Evolutionary conservation across 2,113 vertebrate genomes (phyloP).

Genomic region (Xiphorhynchus elegans): DNA sequence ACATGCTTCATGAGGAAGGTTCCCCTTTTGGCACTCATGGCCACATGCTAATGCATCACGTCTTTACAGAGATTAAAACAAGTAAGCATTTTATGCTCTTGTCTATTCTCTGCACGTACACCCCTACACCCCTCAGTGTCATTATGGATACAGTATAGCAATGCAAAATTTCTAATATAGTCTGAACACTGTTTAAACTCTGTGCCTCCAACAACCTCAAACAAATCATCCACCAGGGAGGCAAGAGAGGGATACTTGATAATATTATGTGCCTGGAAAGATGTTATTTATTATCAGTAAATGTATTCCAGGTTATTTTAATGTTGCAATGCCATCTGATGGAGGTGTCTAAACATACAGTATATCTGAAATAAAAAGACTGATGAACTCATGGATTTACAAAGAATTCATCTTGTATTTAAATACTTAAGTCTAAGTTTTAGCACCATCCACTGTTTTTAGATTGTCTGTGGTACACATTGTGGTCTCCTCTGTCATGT

Average conservation of each 20-base stretch:
- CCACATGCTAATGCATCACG: neutral
- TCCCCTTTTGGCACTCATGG: neutral
- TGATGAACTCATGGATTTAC: neutral
- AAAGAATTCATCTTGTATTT: neutral
- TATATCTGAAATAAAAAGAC: neutral
- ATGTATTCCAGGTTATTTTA: neutral
- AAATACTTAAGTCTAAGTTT: neutral
- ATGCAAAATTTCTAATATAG: neutral
- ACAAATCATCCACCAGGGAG: neutral
- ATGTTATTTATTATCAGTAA: neutral
- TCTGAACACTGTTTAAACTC: neutral
- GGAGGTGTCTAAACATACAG: neutral
- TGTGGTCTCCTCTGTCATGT: neutral
- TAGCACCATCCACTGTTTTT: neutral
- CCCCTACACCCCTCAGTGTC: neutral
- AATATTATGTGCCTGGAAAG: fast-evolving
- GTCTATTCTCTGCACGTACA: neutral
- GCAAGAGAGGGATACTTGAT: neutral
- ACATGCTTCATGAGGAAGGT: neutral
- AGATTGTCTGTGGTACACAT: neutral
- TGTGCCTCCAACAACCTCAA: neutral
- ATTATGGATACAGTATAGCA: neutral
- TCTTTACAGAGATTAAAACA: neutral
- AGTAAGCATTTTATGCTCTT: neutral
- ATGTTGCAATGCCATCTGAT: slow-evolving; percentile 14